Percentiles rank a stretch among this genome's conserved stretches.
phyloP scores from a whole-genome alignment of 2,888 invertebrate genomes.

The Mellilla xanthometata region DNA sequence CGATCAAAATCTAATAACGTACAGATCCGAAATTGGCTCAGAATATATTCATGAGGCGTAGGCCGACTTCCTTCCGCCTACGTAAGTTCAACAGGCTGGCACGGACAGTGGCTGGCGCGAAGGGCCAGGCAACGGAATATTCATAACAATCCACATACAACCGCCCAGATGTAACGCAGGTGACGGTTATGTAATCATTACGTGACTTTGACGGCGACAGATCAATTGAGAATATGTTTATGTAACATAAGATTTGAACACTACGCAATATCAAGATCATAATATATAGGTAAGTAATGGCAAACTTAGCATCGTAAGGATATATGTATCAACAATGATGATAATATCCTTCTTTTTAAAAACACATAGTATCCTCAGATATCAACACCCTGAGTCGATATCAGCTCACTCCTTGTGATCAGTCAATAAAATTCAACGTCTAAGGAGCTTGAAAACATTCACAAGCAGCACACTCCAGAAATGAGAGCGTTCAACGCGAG shows the following conservation, averaged over 20 bases:
- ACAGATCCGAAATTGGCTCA: slow-evolving; percentile 10
- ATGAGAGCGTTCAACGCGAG: slow-evolving; percentile 14
- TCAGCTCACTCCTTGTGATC: too few species aligned
- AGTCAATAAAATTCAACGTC: too few species aligned
- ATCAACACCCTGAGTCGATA: too few species aligned
- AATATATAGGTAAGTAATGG: too few species aligned
- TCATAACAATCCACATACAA: slow-evolving; percentile 6
- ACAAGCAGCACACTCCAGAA: slow-evolving; percentile 1
- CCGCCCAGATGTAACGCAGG: slow-evolving; percentile 9
- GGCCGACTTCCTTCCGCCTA: slow-evolving; percentile 29
- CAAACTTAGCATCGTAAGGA: too few species aligned
- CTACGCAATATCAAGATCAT: not conserved
- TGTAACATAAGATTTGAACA: too few species aligned
- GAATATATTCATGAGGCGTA: slow-evolving; percentile 20
- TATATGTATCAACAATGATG: too few species aligned
- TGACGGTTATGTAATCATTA: slow-evolving; percentile 7
- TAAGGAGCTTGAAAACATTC: too few species aligned
- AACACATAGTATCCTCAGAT: too few species aligned
- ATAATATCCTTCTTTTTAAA: too few species aligned
- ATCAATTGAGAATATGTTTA: slow-evolving; percentile 1
- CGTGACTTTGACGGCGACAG: slow-evolving; percentile 5
- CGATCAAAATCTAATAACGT: not conserved
- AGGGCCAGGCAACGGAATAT: slow-evolving; percentile 1
- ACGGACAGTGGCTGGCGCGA: not conserved
- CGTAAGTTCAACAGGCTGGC: slow-evolving; percentile 13